phyloP scores from a whole-genome alignment of 2,797 vertebrate species.

The Fistularia tabacaria region DNA sequence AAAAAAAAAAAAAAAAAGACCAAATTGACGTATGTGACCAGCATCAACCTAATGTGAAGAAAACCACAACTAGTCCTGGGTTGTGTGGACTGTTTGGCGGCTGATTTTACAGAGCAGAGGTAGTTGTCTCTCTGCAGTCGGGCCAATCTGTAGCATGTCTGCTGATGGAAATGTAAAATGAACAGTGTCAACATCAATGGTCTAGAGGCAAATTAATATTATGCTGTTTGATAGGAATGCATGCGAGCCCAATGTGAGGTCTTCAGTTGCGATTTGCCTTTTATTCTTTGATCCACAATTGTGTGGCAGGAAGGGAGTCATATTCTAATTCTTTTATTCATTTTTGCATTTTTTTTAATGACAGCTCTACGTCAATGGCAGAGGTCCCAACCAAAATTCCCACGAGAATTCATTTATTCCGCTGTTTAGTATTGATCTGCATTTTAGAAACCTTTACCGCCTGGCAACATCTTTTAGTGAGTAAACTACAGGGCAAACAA shows the following conservation, averaged over 20 bases:
- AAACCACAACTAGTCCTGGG: constrained; percentile 64
- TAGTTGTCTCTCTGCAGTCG: constrained; percentile 33
- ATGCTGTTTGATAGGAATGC: constrained; percentile 42
- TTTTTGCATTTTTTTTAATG: constrained; percentile 21
- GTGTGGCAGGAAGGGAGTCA: constrained; percentile 13
- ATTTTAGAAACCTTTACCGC: constrained; percentile 51
- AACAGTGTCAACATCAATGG: constrained; percentile 38
- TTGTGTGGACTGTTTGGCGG: constrained; percentile 39
- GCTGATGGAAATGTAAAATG: constrained; percentile 46
- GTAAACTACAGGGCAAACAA: constrained; percentile 61
- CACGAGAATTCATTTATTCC: constrained; percentile 57
- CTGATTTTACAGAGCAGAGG: constrained; percentile 51
- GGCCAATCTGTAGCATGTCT: constrained; percentile 26
- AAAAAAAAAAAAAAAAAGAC: constrained; percentile 43
- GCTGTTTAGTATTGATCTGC: constrained; percentile 60
- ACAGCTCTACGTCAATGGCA: constrained; percentile 48
- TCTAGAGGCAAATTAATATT: constrained; percentile 37
- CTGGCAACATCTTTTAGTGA: constrained; percentile 59
- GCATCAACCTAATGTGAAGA: constrained; percentile 57
- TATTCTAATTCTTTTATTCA: constrained; percentile 6
- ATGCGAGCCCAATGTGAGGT: constrained; percentile 17
- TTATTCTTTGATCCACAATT: constrained; percentile 26
- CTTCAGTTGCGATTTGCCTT: constrained; percentile 20
- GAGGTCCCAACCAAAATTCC: constrained; percentile 49
- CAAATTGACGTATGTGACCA: constrained; percentile 58